A percentile compares a stretch with the other conserved stretches of the same genome.
phyloP scores from a whole-genome alignment of 2,797 vertebrate species.

The Pseudomugil tenellus region DNA sequence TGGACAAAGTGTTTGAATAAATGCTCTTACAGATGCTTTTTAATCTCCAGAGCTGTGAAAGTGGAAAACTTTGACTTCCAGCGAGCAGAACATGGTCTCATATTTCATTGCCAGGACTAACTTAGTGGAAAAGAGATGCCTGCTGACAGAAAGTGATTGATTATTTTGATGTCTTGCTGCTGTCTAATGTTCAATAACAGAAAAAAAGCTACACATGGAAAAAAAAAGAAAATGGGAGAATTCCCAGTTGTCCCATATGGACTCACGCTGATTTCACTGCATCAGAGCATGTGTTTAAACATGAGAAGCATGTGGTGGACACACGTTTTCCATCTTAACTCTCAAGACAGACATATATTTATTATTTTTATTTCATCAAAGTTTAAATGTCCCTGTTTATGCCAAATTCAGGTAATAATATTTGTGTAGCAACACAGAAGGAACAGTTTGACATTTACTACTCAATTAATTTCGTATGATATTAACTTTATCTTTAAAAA shows the following conservation, averaged over 20 bases:
- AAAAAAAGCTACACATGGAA: not conserved
- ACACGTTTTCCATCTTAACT: conserved; percentile 17
- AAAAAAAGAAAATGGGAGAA: not conserved
- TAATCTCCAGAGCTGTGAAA: conserved; percentile 26
- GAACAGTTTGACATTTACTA: too few species aligned
- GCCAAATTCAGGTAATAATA: not conserved
- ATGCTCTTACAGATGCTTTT: not conserved
- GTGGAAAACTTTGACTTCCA: conserved; percentile 42
- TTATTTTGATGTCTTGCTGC: not conserved
- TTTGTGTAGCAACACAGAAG: not conserved
- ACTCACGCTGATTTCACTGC: conserved; percentile 1
- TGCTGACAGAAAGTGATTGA: conserved; percentile 12
- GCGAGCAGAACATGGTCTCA: conserved; percentile 35
- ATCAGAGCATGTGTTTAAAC: conserved; percentile 12
- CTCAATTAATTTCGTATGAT: not conserved
- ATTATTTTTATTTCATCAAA: not conserved
- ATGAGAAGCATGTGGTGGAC: conserved; percentile 35
- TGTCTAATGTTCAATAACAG: conserved; percentile 1
- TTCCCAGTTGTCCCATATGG: not conserved
- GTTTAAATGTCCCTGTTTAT: conserved; percentile 8
- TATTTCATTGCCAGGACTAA: conserved; percentile 24
- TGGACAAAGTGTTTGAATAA: conserved; percentile 21
- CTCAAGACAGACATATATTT: conserved; percentile 20
- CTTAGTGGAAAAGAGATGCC: conserved; percentile 5
- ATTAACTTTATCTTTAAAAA: not conserved